Base-by-base conservation (phyloP, 2,888 invertebrate species). In the Thecophora atra region DNA sequence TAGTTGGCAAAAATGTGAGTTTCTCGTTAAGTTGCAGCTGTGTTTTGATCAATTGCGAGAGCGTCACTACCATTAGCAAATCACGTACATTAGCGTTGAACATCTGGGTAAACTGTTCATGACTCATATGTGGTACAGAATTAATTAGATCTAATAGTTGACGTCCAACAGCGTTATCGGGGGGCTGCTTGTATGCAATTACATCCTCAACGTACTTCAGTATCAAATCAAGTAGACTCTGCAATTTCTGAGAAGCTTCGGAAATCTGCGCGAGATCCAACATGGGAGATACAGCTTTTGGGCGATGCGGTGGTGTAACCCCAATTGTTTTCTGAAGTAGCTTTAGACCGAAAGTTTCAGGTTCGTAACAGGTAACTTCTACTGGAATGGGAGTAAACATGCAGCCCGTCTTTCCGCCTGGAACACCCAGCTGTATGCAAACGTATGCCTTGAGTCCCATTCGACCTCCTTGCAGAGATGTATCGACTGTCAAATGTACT, bases 371-470 rank as follows among this genome's bases (percentile, higher is more conserved):
- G 17, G 91, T 91, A 72, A 97, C 90, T 81, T 95, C 93, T 11
- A 98, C 95, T 78, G 94, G 93, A 51, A 98, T 93, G 30, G 98
- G 97, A 0, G 98, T 97, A 87, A 99, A 99, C 97, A 97, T 96
- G 84, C 94, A 94, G 75, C 98, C 97, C 82, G 92, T 92, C 84
- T 96, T 95, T 76, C 96, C 96, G 76, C 93, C 94, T 62, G 98
- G 99, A 60, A 99, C 97, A 58, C 99, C 99, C 74, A 98, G 90
- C 75, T 94, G 91, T 15, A 96, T 95, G 85, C 98, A 96, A 75
- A 97, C 92, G 83, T 97, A 99, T 1, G 96, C 98, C 79, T 96
- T 95, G 77, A 99, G 91, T 3, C 95, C 96, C 95, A 99, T 97
- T 79, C 95, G 92, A 37, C 92, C 93, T 58, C 94, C 93, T 78